Conservation (phyloP, 2,113 vertebrate species). For the Tragelaphus scriptus region DNA sequence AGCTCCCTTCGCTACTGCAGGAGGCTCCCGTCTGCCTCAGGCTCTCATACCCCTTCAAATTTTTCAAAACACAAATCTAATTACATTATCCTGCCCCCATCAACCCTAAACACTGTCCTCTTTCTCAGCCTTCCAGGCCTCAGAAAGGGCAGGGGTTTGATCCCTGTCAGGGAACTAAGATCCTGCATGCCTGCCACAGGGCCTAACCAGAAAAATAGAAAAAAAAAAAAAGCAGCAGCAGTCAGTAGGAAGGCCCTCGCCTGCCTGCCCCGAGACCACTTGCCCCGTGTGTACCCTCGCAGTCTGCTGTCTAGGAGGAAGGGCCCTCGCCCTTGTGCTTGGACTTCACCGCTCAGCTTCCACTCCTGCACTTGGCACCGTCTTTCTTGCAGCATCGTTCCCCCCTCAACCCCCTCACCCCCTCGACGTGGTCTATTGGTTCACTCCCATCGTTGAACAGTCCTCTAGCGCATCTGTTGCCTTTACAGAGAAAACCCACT, state of each 20-base stretch:
- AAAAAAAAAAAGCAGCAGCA: neutral
- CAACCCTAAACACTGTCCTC: neutral
- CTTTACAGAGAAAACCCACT: neutral
- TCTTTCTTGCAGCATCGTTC: neutral
- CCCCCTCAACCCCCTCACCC: neutral
- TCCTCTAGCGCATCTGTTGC: neutral
- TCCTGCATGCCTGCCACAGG: neutral
- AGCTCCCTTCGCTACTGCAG: neutral
- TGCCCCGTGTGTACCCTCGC: fast-evolving
- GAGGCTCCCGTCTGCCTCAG: neutral
- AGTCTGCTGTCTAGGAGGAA: neutral
- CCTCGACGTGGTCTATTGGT: neutral
- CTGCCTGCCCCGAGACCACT: neutral
- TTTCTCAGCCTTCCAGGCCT: neutral
- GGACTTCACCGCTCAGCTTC: neutral
- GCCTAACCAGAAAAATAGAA: neutral
- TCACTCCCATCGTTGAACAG: neutral
- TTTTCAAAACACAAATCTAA: neutral
- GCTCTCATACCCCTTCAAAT: neutral
- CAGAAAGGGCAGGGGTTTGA: neutral
- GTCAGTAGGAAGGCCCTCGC: neutral
- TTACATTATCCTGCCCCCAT: neutral
- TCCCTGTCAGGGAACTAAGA: neutral
- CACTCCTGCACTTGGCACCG: neutral
- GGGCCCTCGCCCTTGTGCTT: neutral